These are phyloP conservation scores for Halichoerus grypus DNA, from an alignment of 2,113 vertebrate species.

Conservation along the genomic window DNA sequence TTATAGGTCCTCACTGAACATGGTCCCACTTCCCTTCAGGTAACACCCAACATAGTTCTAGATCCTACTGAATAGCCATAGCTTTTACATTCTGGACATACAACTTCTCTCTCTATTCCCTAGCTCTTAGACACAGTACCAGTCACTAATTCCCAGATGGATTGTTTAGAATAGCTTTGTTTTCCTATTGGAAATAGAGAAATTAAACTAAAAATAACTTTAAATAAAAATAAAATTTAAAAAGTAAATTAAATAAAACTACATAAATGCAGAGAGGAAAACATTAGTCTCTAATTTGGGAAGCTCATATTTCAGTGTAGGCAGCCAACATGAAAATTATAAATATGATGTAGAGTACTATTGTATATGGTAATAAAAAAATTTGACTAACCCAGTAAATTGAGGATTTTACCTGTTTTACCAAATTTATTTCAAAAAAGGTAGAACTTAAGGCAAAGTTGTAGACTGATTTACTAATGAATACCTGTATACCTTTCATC, in stretches of 20 bases:
- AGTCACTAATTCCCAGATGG: neutral
- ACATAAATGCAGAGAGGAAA: neutral
- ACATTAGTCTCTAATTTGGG: too few relatives aligned
- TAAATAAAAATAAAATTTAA: neutral
- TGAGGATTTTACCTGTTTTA: neutral
- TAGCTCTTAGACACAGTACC: neutral
- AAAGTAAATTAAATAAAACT: neutral
- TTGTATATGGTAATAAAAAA: neutral
- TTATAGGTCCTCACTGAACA: neutral
- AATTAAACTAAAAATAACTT: neutral
- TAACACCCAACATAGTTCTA: neutral
- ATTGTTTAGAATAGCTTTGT: neutral
- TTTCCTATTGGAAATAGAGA: neutral
- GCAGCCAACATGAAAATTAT: neutral
- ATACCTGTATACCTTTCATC: neutral
- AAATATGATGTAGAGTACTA: neutral
- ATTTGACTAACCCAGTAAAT: neutral
- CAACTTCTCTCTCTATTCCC: neutral
- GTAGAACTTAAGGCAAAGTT: neutral
- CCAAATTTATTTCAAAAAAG: neutral
- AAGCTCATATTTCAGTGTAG: neutral
- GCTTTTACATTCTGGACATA: neutral
- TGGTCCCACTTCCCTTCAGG: neutral
- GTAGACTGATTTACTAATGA: neutral
- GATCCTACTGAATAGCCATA: neutral